Percentiles rank a stretch among this genome's conserved stretches.
Conservation (phyloP, 2,797 vertebrate species). For the Lacerta bilineata region DNA sequence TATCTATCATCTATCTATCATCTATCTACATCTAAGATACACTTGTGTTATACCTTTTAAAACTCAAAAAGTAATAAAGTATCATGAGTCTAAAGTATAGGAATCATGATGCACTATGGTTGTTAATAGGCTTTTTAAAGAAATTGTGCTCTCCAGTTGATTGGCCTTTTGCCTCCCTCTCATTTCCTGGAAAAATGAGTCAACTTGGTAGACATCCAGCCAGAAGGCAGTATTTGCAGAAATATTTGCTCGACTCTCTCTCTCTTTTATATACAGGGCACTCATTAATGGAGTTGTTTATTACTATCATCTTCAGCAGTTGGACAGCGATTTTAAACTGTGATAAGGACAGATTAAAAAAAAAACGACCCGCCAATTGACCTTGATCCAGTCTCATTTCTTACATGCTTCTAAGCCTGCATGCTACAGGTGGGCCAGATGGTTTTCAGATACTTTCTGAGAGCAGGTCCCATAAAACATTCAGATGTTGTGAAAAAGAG, state of each 20-base stretch:
- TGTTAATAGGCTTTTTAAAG: conserved; percentile 49
- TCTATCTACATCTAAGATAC: neutral
- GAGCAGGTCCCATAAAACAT: neutral
- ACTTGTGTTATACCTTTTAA: conserved; percentile 1
- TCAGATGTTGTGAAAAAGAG: neutral
- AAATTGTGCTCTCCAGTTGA: conserved; percentile 45
- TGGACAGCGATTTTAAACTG: conserved; percentile 51
- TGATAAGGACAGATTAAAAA: conserved; percentile 44
- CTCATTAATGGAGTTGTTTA: conserved; percentile 66
- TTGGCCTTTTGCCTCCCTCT: conserved; percentile 60
- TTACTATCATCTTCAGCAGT: conserved; percentile 61
- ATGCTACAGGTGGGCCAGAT: neutral
- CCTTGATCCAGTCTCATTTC: conserved; percentile 44
- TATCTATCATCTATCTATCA: too few species aligned
- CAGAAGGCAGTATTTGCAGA: conserved; percentile 59
- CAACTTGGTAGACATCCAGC: conserved; percentile 67
- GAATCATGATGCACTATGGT: conserved; percentile 20
- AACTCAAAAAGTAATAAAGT: conserved; percentile 34
- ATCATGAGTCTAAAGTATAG: conserved; percentile 23
- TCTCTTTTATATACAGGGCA: conserved; percentile 30
- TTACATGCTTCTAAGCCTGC: neutral
- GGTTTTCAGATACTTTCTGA: neutral
- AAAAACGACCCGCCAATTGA: conserved; percentile 59
- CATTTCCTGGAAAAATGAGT: conserved; percentile 69
- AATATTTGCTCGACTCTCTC: conserved; percentile 59